These are phyloP conservation scores for Oopsacas minuta DNA, from an alignment of 37 sponge, comb jelly and placozoan species.

Conservation along the genomic window DNA sequence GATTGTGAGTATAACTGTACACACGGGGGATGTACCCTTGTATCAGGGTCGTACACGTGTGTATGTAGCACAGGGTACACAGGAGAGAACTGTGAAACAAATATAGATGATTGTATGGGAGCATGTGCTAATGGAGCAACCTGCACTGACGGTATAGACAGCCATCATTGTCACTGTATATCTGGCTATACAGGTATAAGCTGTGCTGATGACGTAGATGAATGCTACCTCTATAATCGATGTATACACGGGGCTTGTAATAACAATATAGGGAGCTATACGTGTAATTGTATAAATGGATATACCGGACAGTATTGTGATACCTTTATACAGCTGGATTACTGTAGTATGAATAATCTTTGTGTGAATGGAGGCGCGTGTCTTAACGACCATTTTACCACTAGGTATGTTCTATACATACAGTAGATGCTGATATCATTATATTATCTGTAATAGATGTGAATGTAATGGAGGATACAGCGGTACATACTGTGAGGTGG, in stretches of 20 bases:
- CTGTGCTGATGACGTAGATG: background rate
- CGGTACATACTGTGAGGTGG: background rate
- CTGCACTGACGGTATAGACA: background rate
- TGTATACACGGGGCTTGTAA: background rate
- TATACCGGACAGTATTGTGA: background rate
- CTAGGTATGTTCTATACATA: background rate
- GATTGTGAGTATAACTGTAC: background rate
- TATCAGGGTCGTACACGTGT: background rate
- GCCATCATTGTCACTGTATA: background rate
- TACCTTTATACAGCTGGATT: background rate
- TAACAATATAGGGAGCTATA: background rate
- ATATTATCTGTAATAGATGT: background rate
- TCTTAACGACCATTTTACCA: background rate
- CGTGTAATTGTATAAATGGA: background rate
- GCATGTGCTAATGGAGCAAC: background rate
- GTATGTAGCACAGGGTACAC: background rate
- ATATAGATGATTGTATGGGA: background rate
- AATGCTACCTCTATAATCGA: background rate
- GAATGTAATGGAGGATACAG: background rate
- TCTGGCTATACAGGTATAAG: background rate
- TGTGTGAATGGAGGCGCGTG: conserved; percentile 2
- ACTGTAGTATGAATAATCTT: background rate
- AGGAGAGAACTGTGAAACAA: background rate
- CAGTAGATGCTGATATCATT: background rate
- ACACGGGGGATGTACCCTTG: background rate